These are phyloP conservation scores for Vannuccia rotundouncinata DNA, from an alignment of 2,888 invertebrate species.

Conservation along the genomic window DNA sequence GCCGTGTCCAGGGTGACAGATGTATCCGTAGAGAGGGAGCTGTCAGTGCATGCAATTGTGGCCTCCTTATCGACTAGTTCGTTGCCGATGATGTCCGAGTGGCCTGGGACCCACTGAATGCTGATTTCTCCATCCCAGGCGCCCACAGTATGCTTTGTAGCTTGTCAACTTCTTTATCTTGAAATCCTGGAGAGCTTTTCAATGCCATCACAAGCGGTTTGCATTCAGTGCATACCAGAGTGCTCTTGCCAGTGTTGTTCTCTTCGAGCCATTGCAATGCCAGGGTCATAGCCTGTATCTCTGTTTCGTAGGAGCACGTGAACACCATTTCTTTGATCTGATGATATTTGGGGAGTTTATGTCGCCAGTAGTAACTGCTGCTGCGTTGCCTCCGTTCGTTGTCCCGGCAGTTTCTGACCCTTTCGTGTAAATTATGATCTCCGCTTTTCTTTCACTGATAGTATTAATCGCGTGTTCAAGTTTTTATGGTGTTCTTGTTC, in stretches of 20 bases:
- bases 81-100: neutral
- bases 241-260: neutral
- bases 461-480: neutral
- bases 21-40: neutral
- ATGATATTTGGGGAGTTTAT: neutral
- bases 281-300: neutral
- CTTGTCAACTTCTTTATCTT: neutral
- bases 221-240: slow-evolving; percentile 13
- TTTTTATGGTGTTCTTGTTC: neutral
- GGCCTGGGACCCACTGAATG: neutral
- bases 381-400: slow-evolving; percentile 7
- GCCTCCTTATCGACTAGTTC: neutral
- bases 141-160: neutral
- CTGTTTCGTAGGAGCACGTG: slow-evolving; percentile 11
- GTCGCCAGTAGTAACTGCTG: neutral
- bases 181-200: neutral
- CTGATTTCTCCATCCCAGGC: neutral
- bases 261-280: neutral
- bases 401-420: slow-evolving; percentile 5
- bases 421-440: neutral
- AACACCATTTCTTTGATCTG: neutral
- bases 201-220: neutral
- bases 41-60: neutral
- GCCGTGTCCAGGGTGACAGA: neutral
- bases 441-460: neutral